Evolutionary conservation across 2,888 invertebrate species (phyloP), one percentile per base, ranked within the genome.

Genomic region (Timema cristinae): DNA sequence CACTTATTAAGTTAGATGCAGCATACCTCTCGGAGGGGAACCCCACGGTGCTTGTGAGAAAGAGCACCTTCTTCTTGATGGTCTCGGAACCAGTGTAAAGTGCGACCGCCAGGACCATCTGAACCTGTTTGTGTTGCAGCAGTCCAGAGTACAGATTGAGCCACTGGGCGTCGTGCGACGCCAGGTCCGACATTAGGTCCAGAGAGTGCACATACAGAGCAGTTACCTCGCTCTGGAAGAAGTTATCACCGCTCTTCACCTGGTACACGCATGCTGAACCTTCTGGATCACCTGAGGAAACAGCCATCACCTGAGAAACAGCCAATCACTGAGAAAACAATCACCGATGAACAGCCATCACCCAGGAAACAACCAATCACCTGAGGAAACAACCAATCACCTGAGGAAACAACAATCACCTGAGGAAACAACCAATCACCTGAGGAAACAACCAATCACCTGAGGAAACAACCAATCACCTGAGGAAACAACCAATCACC

Each of bases 151-250:
- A 83, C 7, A 84, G 77, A 8, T 81, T 81, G 32, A 83, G 76
- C 86, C 86, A 86, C 11, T 79, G 78, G 0, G 81, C 79, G 77
- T 84, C 82, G 70, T 82, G 80, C 67, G 81, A 79, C 2, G 84
- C 82, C 59, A 87, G 78, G 76, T 85, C 84, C 51, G 84, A 81
- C n/a, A 84, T 80, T 47, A 87, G 78, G 6, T 81, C 82, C 56
- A 87, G 77, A 1, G 85, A 83, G 77, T 86, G 82, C 54, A 86
- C 79, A 72, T 84, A 85, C 68, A 86, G 79, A 5, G 50, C 52
- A 11, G 66, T 70, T 6, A 68, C 48, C 15, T 74, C 73, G n/a
- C 50, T 79, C 50, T 81, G 77, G 71, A 81, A 78, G 50, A 80
- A 75, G 76, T 80, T 79, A 51, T 78, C 79, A 48, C 77, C 77